Evolutionary conservation across 2,888 invertebrate genomes (phyloP).

Genomic region (Latheticus oryzae): DNA sequence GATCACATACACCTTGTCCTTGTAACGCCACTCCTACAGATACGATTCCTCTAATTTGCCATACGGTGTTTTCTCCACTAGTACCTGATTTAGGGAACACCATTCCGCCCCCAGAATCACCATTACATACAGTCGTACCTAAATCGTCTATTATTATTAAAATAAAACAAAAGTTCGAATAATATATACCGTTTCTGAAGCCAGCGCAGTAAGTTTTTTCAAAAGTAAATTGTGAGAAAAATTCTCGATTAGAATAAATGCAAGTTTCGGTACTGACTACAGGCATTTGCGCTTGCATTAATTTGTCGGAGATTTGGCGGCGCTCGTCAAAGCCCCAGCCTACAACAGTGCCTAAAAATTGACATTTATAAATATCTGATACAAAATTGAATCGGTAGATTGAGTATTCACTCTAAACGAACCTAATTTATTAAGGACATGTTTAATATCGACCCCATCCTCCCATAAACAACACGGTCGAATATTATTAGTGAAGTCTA

Average conservation of each 20-base stretch:
- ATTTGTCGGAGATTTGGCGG: conserved; percentile 68
- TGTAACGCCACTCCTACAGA: conserved; percentile 71
- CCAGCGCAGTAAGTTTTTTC: conserved; percentile 69
- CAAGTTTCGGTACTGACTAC: conserved; percentile 71
- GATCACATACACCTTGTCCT: conserved; percentile 71
- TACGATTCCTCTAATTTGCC: conserved; percentile 68
- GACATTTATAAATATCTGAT: conserved; percentile 9
- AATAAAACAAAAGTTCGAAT: conserved; percentile 9
- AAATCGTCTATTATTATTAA: conserved; percentile 1
- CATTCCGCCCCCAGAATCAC: conserved; percentile 65
- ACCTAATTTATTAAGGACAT: conserved; percentile 54
- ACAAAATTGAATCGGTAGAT: not conserved
- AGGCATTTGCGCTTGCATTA: conserved; percentile 72
- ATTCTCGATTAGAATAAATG: conserved; percentile 71
- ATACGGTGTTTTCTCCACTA: conserved; percentile 51
- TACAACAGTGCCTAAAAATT: conserved; percentile 58
- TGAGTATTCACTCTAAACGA: conserved; percentile 6
- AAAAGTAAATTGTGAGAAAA: conserved; percentile 71
- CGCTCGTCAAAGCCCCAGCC: conserved; percentile 70
- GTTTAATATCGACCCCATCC: conserved; percentile 47
- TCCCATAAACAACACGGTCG: conserved; percentile 72
- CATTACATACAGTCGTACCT: conserved; percentile 69
- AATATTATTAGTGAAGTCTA: conserved; percentile 68
- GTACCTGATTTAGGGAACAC: conserved; percentile 58
- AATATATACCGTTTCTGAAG: conserved; percentile 62